Evolutionary conservation across 2,888 invertebrate species (phyloP), one percentile per base, ranked within the genome.

Genomic region (Micropterix aruncella): DNA sequence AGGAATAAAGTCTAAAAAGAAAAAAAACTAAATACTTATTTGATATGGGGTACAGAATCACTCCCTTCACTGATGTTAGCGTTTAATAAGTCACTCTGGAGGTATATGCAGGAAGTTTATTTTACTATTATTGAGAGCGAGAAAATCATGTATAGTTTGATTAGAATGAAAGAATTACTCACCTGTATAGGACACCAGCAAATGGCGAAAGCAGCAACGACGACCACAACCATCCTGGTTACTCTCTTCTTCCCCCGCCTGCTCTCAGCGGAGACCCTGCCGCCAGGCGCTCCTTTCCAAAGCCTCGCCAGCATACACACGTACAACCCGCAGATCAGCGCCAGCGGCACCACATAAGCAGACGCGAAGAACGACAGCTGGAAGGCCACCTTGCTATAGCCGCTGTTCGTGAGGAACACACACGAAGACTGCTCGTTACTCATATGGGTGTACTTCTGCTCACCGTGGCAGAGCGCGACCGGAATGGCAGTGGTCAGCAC

Each of bases 121-220:
- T n/a, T n/a, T n/a, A n/a, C n/a, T n/a, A n/a, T n/a, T n/a, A n/a
- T n/a, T n/a, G n/a, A n/a, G n/a, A n/a, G n/a, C n/a, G n/a, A n/a
- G n/a, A n/a, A n/a, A n/a, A n/a, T n/a, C n/a, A n/a, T n/a, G n/a
- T n/a, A n/a, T n/a, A n/a, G n/a, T n/a, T n/a, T n/a, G n/a, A n/a
- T n/a, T 9, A 12, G 18, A 42, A 18, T 18, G 4, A n/a, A 18
- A 36, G 16, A 7, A 7, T 19, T 39, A 60, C 63, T 74, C 55
- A 92, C 83, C 74, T 93, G 92, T 58, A 95, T 88, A 18, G 95
- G 95, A 56, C 87, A 80, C 94, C 94, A 94, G 66, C 93, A 92
- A 38, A 91, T 74, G 16, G 93, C 92, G 63, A 95, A 95, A 41
- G 90, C 90, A 43, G 89, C 80, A 1, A 93, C 90, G 43, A 93